Evolutionary conservation across 2,888 invertebrate genomes (phyloP).

Genomic region (Platypus cylindrus): DNA sequence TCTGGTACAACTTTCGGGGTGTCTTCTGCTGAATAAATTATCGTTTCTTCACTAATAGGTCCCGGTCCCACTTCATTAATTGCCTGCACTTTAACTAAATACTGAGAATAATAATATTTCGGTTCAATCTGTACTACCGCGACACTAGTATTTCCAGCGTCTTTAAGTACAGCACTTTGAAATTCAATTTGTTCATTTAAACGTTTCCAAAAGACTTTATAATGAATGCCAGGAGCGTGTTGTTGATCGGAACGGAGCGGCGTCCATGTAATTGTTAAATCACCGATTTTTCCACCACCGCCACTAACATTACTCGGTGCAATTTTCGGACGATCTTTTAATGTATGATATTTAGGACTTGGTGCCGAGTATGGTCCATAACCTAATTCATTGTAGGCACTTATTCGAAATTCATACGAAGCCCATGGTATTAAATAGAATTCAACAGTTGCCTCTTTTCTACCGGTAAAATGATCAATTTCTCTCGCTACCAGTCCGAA

Average conservation of each 20-base stretch:
- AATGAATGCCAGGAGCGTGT: constrained; percentile 80
- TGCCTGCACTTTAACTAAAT: constrained; percentile 73
- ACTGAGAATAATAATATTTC: constrained; percentile 68
- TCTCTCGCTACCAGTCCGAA: constrained; percentile 56
- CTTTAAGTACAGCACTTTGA: constrained; percentile 55
- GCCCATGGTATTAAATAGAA: constrained; percentile 75
- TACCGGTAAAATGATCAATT: constrained; percentile 51
- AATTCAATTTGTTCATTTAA: constrained; percentile 62
- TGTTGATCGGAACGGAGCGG: constrained; percentile 66
- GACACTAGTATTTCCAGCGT: constrained; percentile 62
- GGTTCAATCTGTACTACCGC: constrained; percentile 64
- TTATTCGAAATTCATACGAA: constrained; percentile 78
- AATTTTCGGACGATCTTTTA: constrained; percentile 63
- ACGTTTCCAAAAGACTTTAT: constrained; percentile 80
- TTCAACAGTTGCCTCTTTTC: constrained; percentile 60
- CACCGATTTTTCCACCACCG: constrained; percentile 92
- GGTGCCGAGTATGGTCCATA: constrained; percentile 70
- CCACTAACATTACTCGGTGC: constrained; percentile 69
- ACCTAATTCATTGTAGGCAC: constrained; percentile 77
- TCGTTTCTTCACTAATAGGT: constrained; percentile 61
- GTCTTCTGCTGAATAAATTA: constrained; percentile 78
- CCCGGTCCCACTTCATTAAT: constrained; percentile 70
- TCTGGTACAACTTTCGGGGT: constrained; percentile 88
- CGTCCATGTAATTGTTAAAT: constrained; percentile 83
- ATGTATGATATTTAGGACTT: constrained; percentile 76